A percentile compares a stretch with the other conserved stretches of the same genome.
These are phyloP conservation scores for Elephantulus edwardii DNA, from an alignment of 2,113 vertebrate genomes.

Conservation along the genomic window DNA sequence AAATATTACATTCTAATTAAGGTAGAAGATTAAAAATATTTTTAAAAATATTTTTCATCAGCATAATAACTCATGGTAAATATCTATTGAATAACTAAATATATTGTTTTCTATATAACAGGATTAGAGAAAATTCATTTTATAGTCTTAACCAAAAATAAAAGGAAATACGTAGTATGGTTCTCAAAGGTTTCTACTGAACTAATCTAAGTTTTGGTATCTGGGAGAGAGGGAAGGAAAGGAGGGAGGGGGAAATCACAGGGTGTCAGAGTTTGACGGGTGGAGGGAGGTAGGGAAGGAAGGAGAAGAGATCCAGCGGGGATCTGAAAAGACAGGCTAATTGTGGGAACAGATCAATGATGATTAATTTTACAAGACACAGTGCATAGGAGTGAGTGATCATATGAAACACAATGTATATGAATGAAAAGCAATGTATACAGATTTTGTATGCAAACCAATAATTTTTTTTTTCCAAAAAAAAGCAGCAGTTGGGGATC, in stretches of 20 bases:
- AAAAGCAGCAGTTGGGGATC: background rate
- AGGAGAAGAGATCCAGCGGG: no score
- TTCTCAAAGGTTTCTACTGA: background rate
- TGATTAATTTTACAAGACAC: no score
- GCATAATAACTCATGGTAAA: background rate
- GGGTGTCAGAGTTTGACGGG: no score
- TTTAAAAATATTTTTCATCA: background rate
- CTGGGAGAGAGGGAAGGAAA: background rate
- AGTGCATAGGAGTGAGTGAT: no score
- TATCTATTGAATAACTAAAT: background rate
- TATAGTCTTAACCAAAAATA: background rate
- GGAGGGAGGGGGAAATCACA: no score
- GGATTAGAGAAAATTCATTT: background rate
- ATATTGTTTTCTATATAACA: background rate
- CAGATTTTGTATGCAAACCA: no score
- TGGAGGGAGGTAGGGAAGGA: no score
- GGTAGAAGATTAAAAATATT: background rate
- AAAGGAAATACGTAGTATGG: background rate
- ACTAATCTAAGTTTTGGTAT: background rate
- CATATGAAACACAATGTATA: no score
- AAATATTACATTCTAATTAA: background rate
- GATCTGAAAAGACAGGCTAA: no score
- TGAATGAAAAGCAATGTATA: no score
- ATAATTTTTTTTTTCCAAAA: no score
- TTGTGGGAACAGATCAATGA: no score